Percentiles rank a stretch among this genome's conserved stretches.
Evolutionary conservation across 2,888 invertebrate species (phyloP).

Genomic region (Ferrisia virgata): DNA sequence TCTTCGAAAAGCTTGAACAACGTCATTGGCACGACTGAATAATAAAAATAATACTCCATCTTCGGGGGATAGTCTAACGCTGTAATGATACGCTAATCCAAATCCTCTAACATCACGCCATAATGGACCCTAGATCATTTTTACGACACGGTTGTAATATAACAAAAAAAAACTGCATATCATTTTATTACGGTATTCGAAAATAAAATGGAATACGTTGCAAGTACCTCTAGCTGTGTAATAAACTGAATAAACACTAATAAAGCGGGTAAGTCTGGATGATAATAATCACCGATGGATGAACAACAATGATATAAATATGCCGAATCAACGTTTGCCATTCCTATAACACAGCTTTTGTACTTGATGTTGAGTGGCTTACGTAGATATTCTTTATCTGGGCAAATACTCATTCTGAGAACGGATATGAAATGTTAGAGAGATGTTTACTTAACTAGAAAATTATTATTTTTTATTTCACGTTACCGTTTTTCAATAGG

Average conservation of each 20-base stretch:
- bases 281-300: constrained; percentile 63
- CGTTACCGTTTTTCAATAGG: constrained; percentile 52
- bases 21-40: constrained; percentile 73
- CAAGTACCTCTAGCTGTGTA: constrained; percentile 75
- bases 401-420: constrained; percentile 54
- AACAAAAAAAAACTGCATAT: background rate
- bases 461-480: background rate
- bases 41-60: constrained; percentile 71
- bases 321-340: constrained; percentile 78
- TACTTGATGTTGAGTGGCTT: constrained; percentile 52
- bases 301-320: constrained; percentile 68
- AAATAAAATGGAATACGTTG: background rate
- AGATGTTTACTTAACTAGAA: background rate
- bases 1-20: constrained; percentile 74
- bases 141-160: constrained; percentile 1
- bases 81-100: constrained; percentile 79
- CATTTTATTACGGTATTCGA: background rate
- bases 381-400: constrained; percentile 56
- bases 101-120: constrained; percentile 83
- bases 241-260: constrained; percentile 80
- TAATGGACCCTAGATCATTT: constrained; percentile 70
- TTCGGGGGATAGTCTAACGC: constrained; percentile 62
- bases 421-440: constrained; percentile 48
- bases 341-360: constrained; percentile 68
- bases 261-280: constrained; percentile 69